Conservation (phyloP, 1,140 invertebrate species). For the Eueides isabella region DNA sequence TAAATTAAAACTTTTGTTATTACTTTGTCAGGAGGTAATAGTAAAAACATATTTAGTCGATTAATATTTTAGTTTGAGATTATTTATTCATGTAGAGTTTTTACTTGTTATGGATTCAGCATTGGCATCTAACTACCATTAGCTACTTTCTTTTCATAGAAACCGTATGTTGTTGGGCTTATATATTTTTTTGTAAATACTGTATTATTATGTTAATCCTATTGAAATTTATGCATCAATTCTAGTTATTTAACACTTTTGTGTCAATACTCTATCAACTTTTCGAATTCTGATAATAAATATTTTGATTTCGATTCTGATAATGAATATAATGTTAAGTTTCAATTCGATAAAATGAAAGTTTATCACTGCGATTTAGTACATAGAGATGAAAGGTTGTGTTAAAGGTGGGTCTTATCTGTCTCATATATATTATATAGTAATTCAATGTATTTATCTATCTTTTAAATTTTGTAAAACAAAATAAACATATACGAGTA, state of each 20-base stretch:
- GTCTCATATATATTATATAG: background rate
- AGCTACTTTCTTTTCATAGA: too few species aligned
- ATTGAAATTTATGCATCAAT: too few species aligned
- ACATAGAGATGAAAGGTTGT: background rate
- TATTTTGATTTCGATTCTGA: too few species aligned
- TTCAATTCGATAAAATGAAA: too few species aligned
- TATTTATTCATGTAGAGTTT: background rate
- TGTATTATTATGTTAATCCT: background rate
- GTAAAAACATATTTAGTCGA: background rate
- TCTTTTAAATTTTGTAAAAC: background rate
- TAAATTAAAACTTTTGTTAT: background rate
- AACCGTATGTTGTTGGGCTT: background rate
- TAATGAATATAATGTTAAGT: too few species aligned
- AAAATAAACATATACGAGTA: background rate
- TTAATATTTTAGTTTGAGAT: background rate
- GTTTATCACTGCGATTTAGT: too few species aligned
- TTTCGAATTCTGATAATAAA: too few species aligned
- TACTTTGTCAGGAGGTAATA: background rate
- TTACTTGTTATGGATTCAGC: background rate
- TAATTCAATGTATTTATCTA: background rate
- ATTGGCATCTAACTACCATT: too few species aligned
- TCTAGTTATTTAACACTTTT: too few species aligned
- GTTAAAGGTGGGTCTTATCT: background rate
- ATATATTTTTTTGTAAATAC: background rate
- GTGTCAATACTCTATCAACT: too few species aligned